phyloP scores from a whole-genome alignment of 2,888 invertebrate species.

The Bombyx huttoni region DNA sequence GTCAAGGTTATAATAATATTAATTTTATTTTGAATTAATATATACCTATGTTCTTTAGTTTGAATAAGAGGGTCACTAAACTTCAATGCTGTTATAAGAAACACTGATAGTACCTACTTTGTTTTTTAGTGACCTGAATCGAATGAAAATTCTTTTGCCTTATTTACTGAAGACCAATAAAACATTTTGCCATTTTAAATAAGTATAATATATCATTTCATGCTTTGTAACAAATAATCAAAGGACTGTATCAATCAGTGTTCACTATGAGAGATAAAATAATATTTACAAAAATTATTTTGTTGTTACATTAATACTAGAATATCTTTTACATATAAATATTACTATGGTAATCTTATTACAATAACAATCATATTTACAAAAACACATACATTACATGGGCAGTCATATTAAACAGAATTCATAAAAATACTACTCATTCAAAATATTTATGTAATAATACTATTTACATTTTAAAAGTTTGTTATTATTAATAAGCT shows the following conservation, averaged over 20 bases:
- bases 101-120: too few species aligned
- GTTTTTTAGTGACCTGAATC: too few species aligned
- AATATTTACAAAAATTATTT: slow-evolving; percentile 53
- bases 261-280: slow-evolving; percentile 33
- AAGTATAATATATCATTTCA: slow-evolving; percentile 54
- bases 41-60: too few species aligned
- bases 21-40: too few species aligned
- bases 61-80: too few species aligned
- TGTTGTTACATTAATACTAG: slow-evolving; percentile 29
- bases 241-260: slow-evolving; percentile 45
- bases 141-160: too few species aligned
- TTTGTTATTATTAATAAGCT: neutral
- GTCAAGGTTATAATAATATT: too few species aligned
- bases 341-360: slow-evolving; percentile 19
- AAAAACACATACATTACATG: slow-evolving; percentile 17
- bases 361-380: slow-evolving; percentile 21
- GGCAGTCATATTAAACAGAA: slow-evolving; percentile 56
- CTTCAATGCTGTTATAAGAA: too few species aligned
- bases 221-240: slow-evolving; percentile 70
- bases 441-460: neutral
- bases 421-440: neutral
- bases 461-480: neutral
- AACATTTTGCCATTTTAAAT: slow-evolving; percentile 17
- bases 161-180: slow-evolving; percentile 9
- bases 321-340: slow-evolving; percentile 40